A percentile compares a stretch with the other conserved stretches of the same genome.
These are phyloP conservation scores for Leucoraja erinaceus DNA, from an alignment of 2,113 vertebrate genomes.

Conservation along the genomic window DNA sequence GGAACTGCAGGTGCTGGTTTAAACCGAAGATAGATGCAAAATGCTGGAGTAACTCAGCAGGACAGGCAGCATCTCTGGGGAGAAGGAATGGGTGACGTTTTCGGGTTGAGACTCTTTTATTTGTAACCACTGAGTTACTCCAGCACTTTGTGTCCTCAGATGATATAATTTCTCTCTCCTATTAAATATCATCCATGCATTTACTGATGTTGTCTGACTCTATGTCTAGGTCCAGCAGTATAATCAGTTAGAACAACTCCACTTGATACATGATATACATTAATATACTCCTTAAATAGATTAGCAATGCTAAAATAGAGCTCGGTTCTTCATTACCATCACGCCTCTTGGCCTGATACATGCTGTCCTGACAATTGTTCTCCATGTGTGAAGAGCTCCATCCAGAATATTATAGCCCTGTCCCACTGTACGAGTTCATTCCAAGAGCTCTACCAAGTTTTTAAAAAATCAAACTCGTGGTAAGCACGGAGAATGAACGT, in stretches of 20 bases:
- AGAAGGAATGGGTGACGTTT: no score
- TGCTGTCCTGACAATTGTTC: neutral
- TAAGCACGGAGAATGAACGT: no score
- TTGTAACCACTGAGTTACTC: no score
- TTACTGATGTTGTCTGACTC: neutral
- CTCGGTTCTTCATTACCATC: neutral
- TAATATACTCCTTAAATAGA: neutral
- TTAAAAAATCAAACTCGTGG: no score
- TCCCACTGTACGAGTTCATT: no score
- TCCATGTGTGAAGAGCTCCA: neutral
- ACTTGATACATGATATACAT: neutral
- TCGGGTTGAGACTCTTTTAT: no score
- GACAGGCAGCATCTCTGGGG: no score
- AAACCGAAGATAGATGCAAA: no score
- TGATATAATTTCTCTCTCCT: neutral
- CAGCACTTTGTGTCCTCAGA: no score
- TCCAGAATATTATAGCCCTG: neutral
- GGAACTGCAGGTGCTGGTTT: no score
- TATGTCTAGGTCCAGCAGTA: neutral
- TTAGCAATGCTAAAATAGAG: neutral
- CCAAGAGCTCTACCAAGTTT: no score
- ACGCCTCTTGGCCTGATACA: neutral
- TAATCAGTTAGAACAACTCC: neutral
- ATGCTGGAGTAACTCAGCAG: no score
- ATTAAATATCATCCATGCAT: neutral